Base-by-base conservation (phyloP, 2,113 vertebrate genomes). In the Anolis sagrei region DNA sequence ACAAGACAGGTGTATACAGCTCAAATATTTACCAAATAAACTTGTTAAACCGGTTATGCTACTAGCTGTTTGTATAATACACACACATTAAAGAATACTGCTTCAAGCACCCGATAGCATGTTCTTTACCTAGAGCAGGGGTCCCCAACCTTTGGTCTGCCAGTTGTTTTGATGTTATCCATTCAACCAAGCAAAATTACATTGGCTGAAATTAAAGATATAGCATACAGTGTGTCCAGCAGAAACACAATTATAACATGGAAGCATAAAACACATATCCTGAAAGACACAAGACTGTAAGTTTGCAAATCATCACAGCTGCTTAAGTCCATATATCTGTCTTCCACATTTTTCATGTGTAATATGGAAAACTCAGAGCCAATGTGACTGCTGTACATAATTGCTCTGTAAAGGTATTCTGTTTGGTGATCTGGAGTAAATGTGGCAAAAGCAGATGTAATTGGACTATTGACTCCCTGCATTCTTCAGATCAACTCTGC, bases 1-100 rank as follows among this genome's bases (percentile, higher is more conserved):
- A 77, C 51, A 29, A 75, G 23, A 32, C 21, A 11, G 27, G 25
- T 19, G 29, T 29, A 19, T 32, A 62, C 14, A 88, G 66, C 66
- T 82, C 58, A 91, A 90, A 88, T 80, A 84, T 82, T 85, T 90
- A 77, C 54, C 49, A n/a, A 7, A 2, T 49, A 21, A 27, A 86
- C 0, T 54, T 25, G 39, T 51, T 16, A 25, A 87, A 77, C 49
- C 81, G 87, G 84, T 81, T 70, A n/a, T 29, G 3, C 70, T 23
- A 79, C 58, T 34, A 87, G 90, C 23, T 72, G 79, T 29, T 4
- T 4, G 51, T 29, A 1, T 1, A 58, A 44, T 54, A 36, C 80
- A 16, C 32, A 61, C 21, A 21, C n/a, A 78, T 18, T 29, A 18
- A 9, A 78, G 7, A 19, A 78, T 23, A 51, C 49, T 5, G 10